These are phyloP conservation scores for Oenanthe melanoleuca DNA, from an alignment of 2,113 vertebrate genomes.

Conservation along the genomic window DNA sequence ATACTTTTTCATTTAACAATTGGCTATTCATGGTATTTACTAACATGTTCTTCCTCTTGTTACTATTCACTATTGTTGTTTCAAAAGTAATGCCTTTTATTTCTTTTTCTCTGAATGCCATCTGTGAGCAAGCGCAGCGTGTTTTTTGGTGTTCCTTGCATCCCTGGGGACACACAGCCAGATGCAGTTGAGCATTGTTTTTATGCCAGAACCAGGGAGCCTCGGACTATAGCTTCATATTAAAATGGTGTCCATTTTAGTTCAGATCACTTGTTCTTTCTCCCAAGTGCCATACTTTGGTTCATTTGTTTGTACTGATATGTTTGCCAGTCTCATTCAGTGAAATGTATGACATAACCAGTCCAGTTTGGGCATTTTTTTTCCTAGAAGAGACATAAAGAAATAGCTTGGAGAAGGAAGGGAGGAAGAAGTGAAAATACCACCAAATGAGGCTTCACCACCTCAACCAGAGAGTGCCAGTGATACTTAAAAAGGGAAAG, in stretches of 20 bases:
- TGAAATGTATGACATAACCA: background rate
- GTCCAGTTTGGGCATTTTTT: background rate
- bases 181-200: background rate
- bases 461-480: background rate
- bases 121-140: background rate
- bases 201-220: rapidly evolving
- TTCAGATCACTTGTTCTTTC: background rate
- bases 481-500: background rate
- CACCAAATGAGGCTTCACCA: background rate
- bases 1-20: background rate
- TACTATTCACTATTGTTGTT: background rate
- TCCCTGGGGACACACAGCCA: background rate
- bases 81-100: background rate
- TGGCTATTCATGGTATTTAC: background rate
- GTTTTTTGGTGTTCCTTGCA: background rate
- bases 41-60: background rate
- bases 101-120: background rate
- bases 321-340: background rate
- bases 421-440: background rate
- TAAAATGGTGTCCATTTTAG: background rate
- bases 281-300: background rate
- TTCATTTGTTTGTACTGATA: background rate
- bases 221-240: background rate
- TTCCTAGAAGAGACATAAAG: background rate
- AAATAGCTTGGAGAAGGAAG: background rate